phyloP scores from a whole-genome alignment of 2,888 invertebrate species.

The Hirtodrosophila trivittata region DNA sequence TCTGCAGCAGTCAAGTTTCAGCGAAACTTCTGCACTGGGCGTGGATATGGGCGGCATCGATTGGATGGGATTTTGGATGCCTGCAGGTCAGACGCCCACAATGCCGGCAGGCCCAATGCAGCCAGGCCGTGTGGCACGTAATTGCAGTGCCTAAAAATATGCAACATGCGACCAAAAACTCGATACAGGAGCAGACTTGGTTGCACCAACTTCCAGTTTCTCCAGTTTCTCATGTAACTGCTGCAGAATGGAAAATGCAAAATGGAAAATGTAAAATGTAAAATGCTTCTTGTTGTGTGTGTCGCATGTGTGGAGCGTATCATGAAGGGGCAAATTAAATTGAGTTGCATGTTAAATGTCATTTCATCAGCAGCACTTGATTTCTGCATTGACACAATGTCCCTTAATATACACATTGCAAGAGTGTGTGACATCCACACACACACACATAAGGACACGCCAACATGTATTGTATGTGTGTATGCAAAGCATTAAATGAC shows the following conservation, averaged over 20 bases:
- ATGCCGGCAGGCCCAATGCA: constrained; percentile 34
- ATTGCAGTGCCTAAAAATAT: constrained; percentile 66
- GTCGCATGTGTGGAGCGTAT: constrained; percentile 45
- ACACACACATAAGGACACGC: constrained; percentile 7
- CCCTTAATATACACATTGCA: constrained; percentile 10
- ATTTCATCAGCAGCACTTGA: constrained; percentile 71
- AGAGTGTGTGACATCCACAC: constrained; percentile 3
- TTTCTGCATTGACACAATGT: constrained; percentile 68
- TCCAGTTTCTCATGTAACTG: background rate
- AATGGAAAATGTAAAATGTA: too few species aligned
- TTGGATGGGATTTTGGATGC: constrained; percentile 58
- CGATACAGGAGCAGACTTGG: too few species aligned
- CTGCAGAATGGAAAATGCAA: too few species aligned
- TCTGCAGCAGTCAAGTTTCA: constrained; percentile 20
- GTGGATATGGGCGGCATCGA: constrained; percentile 42
- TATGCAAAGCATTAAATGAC: constrained; percentile 73
- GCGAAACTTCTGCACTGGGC: constrained; percentile 22
- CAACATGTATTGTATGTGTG: constrained; percentile 24
- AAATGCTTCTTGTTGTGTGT: constrained; percentile 15
- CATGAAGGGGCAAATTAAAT: constrained; percentile 71
- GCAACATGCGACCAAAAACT: constrained; percentile 32
- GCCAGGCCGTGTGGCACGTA: constrained; percentile 53
- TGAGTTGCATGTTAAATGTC: constrained; percentile 77
- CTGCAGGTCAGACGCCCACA: constrained; percentile 56
- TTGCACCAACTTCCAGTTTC: too few species aligned